phyloP scores from a whole-genome alignment of 2,797 vertebrate genomes.

The Falco berigora region DNA sequence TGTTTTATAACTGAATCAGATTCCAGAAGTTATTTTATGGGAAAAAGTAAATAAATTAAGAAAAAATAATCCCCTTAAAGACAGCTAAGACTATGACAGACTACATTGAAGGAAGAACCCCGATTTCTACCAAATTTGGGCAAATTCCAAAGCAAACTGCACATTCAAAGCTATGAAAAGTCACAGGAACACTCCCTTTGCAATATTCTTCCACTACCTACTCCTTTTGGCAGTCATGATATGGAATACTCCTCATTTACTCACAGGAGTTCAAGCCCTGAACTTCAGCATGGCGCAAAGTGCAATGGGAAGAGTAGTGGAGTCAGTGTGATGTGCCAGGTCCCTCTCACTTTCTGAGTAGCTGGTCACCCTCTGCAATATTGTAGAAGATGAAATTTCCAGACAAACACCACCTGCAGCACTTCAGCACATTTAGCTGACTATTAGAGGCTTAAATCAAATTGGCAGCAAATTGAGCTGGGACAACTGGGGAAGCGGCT shows the following conservation, averaged over 20 bases:
- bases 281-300: not conserved
- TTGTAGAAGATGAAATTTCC: not conserved
- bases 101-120: not conserved
- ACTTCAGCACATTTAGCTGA: not conserved
- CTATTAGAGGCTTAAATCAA: not conserved
- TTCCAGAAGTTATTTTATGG: not conserved
- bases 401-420: not conserved
- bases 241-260: not conserved
- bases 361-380: not conserved
- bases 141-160: not conserved
- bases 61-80: not conserved
- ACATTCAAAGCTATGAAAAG: not conserved
- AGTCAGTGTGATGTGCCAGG: rapidly evolving
- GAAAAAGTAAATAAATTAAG: not conserved
- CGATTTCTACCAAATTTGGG: not conserved
- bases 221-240: not conserved
- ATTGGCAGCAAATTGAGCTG: not conserved
- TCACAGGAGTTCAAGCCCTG: not conserved
- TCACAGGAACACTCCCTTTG: not conserved
- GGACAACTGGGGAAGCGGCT: not conserved
- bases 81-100: not conserved
- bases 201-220: not conserved
- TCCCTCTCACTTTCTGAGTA: not conserved
- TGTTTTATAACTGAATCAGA: not conserved
- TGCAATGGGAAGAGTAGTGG: not conserved